These are phyloP conservation scores for Cinclus cinclus DNA, from an alignment of 2,113 vertebrate species.

Conservation along the genomic window DNA sequence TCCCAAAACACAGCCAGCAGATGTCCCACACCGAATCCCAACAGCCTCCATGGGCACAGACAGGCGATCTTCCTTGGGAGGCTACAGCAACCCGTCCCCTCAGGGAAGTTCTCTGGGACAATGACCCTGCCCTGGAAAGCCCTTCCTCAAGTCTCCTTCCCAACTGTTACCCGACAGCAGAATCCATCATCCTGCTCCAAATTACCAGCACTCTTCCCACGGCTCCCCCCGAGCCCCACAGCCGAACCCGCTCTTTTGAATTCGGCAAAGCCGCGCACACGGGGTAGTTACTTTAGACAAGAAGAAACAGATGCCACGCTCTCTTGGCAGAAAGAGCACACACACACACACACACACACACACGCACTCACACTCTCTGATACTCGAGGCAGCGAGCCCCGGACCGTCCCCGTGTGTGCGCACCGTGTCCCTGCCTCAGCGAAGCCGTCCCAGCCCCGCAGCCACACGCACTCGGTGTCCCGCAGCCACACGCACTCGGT, in stretches of 20 bases:
- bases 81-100: neutral
- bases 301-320: constrained; percentile 39
- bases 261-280: neutral
- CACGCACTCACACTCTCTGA: neutral
- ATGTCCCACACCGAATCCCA: neutral
- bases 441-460: neutral
- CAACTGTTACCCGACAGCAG: neutral
- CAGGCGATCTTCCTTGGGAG: neutral
- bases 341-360: neutral
- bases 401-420: neutral
- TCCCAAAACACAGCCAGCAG: constrained; percentile 3
- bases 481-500: no score
- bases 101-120: neutral
- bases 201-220: neutral
- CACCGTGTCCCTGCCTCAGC: fast-evolving
- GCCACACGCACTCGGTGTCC: neutral
- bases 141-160: neutral
- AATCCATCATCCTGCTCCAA: neutral
- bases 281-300: neutral
- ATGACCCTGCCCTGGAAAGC: neutral
- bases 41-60: neutral
- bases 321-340: neutral
- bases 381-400: neutral
- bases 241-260: neutral
- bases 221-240: neutral